A percentile compares a stretch with the other conserved stretches of the same genome.
These are phyloP conservation scores for Alosa sapidissima DNA, from an alignment of 2,797 vertebrate species.

Conservation along the genomic window DNA sequence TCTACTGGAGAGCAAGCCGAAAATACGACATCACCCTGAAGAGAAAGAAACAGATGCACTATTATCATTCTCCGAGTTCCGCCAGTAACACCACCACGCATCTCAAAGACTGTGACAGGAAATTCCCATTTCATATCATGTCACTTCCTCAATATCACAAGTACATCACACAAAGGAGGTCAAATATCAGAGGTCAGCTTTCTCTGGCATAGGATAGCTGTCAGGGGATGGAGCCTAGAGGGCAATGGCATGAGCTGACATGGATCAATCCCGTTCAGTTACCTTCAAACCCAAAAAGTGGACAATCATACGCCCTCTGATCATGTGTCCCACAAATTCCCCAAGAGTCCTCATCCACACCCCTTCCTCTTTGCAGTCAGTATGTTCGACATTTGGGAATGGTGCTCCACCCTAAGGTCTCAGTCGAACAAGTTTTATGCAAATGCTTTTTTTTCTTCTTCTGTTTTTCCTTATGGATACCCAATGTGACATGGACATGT, in stretches of 20 bases:
- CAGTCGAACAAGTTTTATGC: constrained; percentile 34
- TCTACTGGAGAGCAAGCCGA: not conserved
- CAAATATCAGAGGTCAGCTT: not conserved
- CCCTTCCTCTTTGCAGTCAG: not conserved
- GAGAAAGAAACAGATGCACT: not conserved
- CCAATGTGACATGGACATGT: constrained; percentile 41
- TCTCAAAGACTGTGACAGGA: not conserved
- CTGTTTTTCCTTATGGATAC: constrained; percentile 2
- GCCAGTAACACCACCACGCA: not conserved
- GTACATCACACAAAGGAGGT: not conserved
- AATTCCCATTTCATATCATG: not conserved
- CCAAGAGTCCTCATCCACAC: not conserved
- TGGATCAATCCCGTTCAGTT: not conserved
- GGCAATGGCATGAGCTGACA: not conserved
- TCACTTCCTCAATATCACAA: not conserved
- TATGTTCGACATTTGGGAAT: constrained; percentile 22
- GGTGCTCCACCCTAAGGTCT: constrained; percentile 26
- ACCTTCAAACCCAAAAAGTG: not conserved
- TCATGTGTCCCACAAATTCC: not conserved
- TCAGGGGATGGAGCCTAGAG: not conserved
- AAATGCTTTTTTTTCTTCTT: constrained; percentile 40
- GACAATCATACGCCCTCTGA: not conserved
- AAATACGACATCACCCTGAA: not conserved
- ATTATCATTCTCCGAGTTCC: not conserved
- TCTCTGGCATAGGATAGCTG: not conserved